phyloP scores from a whole-genome alignment of 2,113 vertebrate species.

The Oreochromis aureus region DNA sequence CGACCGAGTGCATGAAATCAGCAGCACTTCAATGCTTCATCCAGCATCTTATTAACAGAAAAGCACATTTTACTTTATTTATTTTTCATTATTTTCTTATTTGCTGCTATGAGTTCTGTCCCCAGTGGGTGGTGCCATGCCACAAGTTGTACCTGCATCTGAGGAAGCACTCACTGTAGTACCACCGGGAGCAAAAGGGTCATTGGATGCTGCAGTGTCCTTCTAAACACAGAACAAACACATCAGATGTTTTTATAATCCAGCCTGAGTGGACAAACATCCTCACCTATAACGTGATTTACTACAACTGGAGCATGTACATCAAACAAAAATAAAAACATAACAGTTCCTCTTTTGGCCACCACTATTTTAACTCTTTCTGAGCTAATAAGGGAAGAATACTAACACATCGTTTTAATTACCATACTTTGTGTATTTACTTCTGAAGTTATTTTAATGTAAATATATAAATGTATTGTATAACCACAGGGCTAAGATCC shows the following conservation, averaged over 20 bases:
- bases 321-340: background rate
- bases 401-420: background rate
- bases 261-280: background rate
- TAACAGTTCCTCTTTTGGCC: background rate
- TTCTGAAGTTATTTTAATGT: too few relatives aligned
- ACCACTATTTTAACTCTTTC: background rate
- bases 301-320: background rate
- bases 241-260: background rate
- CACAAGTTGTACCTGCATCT: constrained; percentile 78
- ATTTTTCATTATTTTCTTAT: background rate
- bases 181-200: constrained; percentile 96
- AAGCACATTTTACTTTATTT: background rate
- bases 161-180: constrained; percentile 77
- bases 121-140: constrained; percentile 16
- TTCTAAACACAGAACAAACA: constrained; percentile 66
- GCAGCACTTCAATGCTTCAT: background rate
- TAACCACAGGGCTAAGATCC: background rate
- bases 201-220: constrained; percentile 78
- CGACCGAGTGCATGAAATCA: background rate
- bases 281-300: background rate
- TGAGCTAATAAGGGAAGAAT: background rate
- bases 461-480: background rate
- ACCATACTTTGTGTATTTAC: too few relatives aligned
- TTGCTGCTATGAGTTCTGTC: background rate
- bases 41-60: background rate